A percentile compares a stretch with the other conserved stretches of the same genome.
These are phyloP conservation scores for Anastrepha obliqua DNA, from an alignment of 1,140 invertebrate species.

Conservation along the genomic window DNA sequence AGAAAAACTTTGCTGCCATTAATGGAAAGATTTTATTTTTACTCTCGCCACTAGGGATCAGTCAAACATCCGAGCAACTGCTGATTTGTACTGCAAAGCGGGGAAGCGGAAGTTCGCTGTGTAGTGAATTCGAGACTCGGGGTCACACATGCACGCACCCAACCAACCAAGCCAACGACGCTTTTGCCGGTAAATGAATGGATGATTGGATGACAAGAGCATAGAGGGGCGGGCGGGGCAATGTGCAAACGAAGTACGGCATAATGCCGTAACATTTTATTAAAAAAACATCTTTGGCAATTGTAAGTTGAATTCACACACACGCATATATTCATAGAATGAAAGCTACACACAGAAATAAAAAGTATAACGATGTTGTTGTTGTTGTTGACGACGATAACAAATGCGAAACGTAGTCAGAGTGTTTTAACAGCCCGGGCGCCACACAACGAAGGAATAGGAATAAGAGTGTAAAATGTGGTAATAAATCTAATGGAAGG, in stretches of 20 bases:
- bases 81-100: not conserved
- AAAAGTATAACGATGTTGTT: conserved; percentile 12
- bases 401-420: not conserved
- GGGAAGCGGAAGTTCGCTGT: not conserved
- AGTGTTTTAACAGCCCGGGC: not conserved
- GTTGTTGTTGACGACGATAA: conserved; percentile 4
- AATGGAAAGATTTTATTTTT: conserved; percentile 69
- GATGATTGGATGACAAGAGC: no score
- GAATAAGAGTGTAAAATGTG: conserved; percentile 68
- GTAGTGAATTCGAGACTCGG: conserved; percentile 1
- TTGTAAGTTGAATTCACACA: conserved; percentile 1
- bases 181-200: conserved; percentile 37
- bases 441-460: conserved; percentile 58
- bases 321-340: not conserved
- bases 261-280: conserved; percentile 53
- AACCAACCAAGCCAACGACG: conserved; percentile 43
- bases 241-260: conserved; percentile 56
- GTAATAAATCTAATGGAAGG: conserved; percentile 72
- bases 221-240: not conserved
- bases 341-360: not conserved
- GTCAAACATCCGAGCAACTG: not conserved
- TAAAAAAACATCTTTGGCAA: conserved; percentile 3
- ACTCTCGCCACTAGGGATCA: conserved; percentile 55
- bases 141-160: not conserved
- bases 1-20: conserved; percentile 60